phyloP scores from a whole-genome alignment of 2,797 vertebrate species.

The Enteromius trimaculatus region DNA sequence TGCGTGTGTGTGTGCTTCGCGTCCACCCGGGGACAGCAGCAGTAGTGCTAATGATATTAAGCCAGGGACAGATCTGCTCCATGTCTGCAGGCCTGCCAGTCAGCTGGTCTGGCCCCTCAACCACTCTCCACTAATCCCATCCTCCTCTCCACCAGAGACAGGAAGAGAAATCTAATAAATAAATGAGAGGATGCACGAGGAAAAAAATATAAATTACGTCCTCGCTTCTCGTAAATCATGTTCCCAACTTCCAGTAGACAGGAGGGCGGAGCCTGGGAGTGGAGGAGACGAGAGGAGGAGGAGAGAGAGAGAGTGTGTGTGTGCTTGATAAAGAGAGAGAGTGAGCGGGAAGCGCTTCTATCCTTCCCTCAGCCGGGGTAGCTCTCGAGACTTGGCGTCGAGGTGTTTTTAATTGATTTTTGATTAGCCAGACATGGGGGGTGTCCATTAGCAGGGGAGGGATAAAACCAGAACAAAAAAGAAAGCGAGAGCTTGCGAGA shows the following conservation, averaged over 20 bases:
- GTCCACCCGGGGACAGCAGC: constrained; percentile 78
- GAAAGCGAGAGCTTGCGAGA: constrained; percentile 55
- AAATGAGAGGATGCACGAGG: constrained; percentile 87
- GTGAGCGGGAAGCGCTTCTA: constrained; percentile 79
- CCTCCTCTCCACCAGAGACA: constrained; percentile 81
- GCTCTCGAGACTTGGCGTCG: constrained; percentile 81
- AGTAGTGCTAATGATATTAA: constrained; percentile 82
- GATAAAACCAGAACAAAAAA: constrained; percentile 68
- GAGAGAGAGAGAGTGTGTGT: constrained; percentile 51
- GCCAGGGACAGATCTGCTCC: constrained; percentile 85
- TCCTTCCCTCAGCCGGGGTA: constrained; percentile 78
- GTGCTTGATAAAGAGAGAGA: constrained; percentile 53
- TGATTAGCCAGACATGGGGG: constrained; percentile 82
- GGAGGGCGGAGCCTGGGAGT: constrained; percentile 79
- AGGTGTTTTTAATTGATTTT: constrained; percentile 91
- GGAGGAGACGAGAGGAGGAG: constrained; percentile 55
- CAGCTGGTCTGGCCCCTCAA: constrained; percentile 81
- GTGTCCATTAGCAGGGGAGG: constrained; percentile 83
- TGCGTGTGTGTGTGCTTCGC: neutral
- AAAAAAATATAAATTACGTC: constrained; percentile 84
- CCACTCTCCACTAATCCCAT: constrained; percentile 85
- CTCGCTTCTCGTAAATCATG: constrained; percentile 89
- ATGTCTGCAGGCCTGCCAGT: constrained; percentile 82
- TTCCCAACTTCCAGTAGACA: constrained; percentile 88
- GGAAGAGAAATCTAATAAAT: constrained; percentile 86